Evolutionary conservation across 35 echinoderm and acorn worm species (phyloP), one percentile per base, ranked within the genome.

Genomic region (Ophiothrix spiculata): DNA sequence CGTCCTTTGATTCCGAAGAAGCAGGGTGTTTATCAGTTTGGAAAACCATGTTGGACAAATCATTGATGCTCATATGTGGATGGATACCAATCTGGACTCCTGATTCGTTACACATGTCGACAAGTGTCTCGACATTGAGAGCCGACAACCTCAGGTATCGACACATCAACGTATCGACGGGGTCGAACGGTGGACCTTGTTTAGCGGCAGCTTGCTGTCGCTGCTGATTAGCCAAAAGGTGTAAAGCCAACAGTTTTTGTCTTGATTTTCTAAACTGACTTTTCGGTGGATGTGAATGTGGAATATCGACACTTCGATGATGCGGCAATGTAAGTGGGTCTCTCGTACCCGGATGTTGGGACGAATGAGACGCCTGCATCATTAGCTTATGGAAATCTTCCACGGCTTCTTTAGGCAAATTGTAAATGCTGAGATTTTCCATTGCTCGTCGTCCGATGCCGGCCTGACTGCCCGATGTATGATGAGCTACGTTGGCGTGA

Each of bases 61-160:
- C 83, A 17, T 90, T 78, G 4, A 93, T 89, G 64, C 79, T 76
- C 75, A 85, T 88, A 69, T 93, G 87, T 15, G 92, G 86, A 39
- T 93, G 92, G 4, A 89, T 39, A 3, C 82, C 92, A 75, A 89
- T 87, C 3, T 83, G 37, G 1, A 89, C 56, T 33, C 92, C 92
- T 35, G 63, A 49, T 0, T 93, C 86, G 23, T 64, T 75, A 56
- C 92, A 93, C 76, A 93, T 89, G 4, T 85, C 81, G 12, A 64
- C 77, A 77, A 93, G 77, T 1, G 87, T 86, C 33, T 85, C 85
- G 17, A 93, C 83, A 73, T 93, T 93, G 17, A 81, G 84, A 35
- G 79, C 36, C 0, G 92, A 89, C 1, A 93, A 77, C 31, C 92
- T 75, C 0, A 93, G 87, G 79, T 93, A 93, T 19, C 87, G 81